A percentile compares a stretch with the other conserved stretches of the same genome.
phyloP scores from a whole-genome alignment of 35 echinoderm and acorn worm genomes.

The Ptychodera flava region DNA sequence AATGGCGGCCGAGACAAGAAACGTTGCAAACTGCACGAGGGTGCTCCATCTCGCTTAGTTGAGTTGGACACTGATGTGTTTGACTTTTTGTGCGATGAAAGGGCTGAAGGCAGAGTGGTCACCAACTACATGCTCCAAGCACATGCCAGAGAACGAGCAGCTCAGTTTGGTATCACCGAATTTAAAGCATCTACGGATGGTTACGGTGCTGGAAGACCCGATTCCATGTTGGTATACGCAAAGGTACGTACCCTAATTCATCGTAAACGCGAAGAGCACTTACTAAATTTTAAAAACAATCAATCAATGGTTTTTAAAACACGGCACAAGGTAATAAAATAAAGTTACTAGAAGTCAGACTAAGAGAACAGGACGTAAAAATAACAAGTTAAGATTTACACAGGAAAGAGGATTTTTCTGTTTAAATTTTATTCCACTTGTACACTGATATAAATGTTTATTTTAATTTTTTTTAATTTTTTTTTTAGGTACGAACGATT shows the following conservation, averaged over 20 bases:
- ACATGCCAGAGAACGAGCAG: neutral
- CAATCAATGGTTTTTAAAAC: neutral
- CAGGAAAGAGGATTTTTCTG: neutral
- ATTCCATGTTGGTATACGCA: neutral
- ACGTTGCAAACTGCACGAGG: slow-evolving; percentile 12
- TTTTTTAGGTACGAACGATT: neutral
- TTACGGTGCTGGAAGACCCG: neutral
- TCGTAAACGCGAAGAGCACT: too few species aligned
- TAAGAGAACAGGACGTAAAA: neutral
- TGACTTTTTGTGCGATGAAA: too few species aligned
- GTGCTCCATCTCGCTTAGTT: too few species aligned
- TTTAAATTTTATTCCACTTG: neutral
- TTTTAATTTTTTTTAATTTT: too few species aligned
- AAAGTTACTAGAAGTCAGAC: neutral
- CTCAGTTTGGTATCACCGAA: neutral
- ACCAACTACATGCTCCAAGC: too few species aligned
- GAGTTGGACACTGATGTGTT: too few species aligned
- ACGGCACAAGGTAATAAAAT: neutral
- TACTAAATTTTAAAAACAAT: too few species aligned
- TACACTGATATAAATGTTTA: neutral
- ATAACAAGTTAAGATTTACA: neutral
- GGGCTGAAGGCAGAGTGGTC: too few species aligned
- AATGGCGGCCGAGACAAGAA: too few species aligned
- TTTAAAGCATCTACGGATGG: neutral
- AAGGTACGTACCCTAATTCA: too few species aligned